Evolutionary conservation across 1,140 invertebrate species (phyloP).

Genomic region (Drosophila jambulina): DNA sequence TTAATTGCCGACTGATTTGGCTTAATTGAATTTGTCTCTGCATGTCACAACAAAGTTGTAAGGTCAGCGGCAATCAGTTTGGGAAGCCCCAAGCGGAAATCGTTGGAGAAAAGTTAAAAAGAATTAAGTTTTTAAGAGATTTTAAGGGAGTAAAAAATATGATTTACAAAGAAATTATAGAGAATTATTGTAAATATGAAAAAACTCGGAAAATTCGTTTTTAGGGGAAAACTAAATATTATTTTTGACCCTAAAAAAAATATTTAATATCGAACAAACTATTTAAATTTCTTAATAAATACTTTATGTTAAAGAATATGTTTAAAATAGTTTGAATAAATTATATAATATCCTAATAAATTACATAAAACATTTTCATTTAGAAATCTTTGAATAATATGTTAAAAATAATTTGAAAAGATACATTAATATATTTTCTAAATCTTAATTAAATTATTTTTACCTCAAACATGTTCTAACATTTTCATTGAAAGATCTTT

Average conservation of each 20-base stretch:
- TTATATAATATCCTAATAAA: too few species aligned
- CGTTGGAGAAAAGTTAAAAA: background rate
- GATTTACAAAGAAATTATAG: background rate
- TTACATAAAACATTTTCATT: too few species aligned
- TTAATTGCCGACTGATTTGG: conserved; percentile 69
- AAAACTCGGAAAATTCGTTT: background rate
- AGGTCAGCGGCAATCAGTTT: conserved; percentile 21
- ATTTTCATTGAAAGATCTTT: background rate
- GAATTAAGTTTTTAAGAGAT: background rate
- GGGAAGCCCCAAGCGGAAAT: background rate
- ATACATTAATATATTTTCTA: background rate
- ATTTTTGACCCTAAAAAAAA: too few species aligned
- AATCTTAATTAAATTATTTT: background rate
- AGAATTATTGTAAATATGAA: background rate
- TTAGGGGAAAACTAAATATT: too few species aligned
- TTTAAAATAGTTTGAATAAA: background rate
- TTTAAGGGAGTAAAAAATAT: background rate
- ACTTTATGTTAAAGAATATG: background rate
- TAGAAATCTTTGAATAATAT: too few species aligned
- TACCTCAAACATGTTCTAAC: background rate
- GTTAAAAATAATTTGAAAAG: background rate
- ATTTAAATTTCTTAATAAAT: background rate
- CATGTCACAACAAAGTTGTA: conserved; percentile 43
- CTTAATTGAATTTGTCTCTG: conserved; percentile 60
- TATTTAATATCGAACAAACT: background rate